A percentile compares a stretch with the other conserved stretches of the same genome.
These are phyloP conservation scores for Limanda limanda DNA, from an alignment of 2,113 vertebrate species.

Conservation along the genomic window DNA sequence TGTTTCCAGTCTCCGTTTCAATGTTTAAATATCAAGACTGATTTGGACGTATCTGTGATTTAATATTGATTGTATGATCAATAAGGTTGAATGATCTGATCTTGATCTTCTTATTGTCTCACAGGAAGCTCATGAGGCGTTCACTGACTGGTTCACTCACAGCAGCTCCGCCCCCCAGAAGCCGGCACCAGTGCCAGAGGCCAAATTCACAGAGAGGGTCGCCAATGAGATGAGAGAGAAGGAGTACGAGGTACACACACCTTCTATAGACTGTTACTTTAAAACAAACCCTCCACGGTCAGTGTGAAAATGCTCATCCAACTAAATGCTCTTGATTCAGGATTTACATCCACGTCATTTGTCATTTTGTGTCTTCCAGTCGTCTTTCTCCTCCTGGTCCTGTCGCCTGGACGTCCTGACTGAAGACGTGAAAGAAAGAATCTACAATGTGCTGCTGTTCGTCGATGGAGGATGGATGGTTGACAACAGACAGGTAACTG, in stretches of 20 bases:
- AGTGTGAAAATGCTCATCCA: not conserved
- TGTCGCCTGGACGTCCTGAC: constrained; percentile 89
- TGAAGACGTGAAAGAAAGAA: constrained; percentile 94
- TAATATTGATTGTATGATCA: not conserved
- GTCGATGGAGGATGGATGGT: constrained; percentile 99
- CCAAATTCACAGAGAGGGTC: constrained; percentile 94
- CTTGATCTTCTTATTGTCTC: not conserved
- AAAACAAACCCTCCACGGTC: no score
- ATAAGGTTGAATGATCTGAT: constrained; percentile 2
- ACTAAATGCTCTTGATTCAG: not conserved
- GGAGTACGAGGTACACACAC: constrained; percentile 88
- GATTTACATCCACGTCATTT: not conserved
- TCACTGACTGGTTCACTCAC: constrained; percentile 97
- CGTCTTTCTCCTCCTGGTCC: constrained; percentile 90
- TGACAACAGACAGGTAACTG: constrained; percentile 91
- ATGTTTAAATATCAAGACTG: no score
- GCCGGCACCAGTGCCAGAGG: constrained; percentile 85
- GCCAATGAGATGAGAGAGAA: constrained; percentile 96
- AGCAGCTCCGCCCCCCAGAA: constrained; percentile 92
- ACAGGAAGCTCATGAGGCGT: constrained; percentile 97
- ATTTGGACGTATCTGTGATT: no score
- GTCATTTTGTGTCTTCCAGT: constrained; percentile 72
- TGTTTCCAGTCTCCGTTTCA: constrained; percentile 17
- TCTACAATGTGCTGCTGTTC: constrained; percentile 97
- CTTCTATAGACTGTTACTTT: not conserved